Percentiles rank a stretch among this genome's conserved stretches.
Evolutionary conservation across 2,797 vertebrate genomes (phyloP).

Genomic region (Nasua narica): DNA sequence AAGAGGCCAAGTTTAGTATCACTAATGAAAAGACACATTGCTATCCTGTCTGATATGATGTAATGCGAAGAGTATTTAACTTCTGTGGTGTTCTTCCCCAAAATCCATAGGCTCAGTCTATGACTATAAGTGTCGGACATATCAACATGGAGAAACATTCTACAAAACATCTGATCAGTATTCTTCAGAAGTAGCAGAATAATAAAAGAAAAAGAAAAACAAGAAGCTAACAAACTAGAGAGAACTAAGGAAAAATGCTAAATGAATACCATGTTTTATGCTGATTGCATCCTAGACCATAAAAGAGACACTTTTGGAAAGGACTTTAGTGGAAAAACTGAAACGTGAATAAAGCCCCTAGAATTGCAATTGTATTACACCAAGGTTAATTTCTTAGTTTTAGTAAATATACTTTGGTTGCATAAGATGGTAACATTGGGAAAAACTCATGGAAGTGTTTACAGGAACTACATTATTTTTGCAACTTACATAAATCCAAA

Average conservation of each 20-base stretch:
- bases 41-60: accelerated
- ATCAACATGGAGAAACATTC: not conserved
- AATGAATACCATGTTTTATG: not conserved
- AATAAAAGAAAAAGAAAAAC: not conserved
- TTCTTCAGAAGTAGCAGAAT: not conserved
- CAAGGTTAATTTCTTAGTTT: not conserved
- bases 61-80: not conserved
- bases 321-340: not conserved
- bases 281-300: not conserved
- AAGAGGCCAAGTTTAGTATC: accelerated
- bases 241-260: not conserved
- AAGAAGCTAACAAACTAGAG: not conserved
- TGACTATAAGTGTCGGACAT: not conserved
- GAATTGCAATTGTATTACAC: too few relatives aligned
- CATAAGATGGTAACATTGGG: not conserved
- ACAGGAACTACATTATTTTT: not conserved
- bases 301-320: not conserved
- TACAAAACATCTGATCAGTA: not conserved
- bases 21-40: not conserved
- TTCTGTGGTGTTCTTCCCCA: not conserved
- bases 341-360: not conserved
- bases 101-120: not conserved
- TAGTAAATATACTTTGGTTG: not conserved
- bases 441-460: not conserved
- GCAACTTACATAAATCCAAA: not conserved